phyloP scores from a whole-genome alignment of 1,140 invertebrate species.

The Drosophila arizonae region DNA sequence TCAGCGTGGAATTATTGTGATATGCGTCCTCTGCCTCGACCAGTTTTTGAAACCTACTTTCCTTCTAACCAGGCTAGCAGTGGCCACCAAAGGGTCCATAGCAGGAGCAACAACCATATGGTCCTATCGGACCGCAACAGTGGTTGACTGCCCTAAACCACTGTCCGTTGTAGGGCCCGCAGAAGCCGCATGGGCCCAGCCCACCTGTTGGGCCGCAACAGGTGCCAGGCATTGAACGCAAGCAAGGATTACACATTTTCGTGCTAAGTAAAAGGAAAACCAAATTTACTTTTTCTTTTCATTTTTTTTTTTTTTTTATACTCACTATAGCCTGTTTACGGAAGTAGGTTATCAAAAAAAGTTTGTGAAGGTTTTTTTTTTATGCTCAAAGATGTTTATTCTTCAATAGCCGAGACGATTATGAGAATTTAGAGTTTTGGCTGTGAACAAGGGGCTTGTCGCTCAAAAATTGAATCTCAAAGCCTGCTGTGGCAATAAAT shows the following conservation, averaged over 20 bases:
- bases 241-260: conserved; percentile 64
- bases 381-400: conserved; percentile 42
- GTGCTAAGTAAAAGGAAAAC: neutral
- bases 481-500: neutral
- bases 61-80: conserved; percentile 67
- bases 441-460: neutral
- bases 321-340: conserved; percentile 66
- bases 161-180: conserved; percentile 67
- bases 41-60: conserved; percentile 43
- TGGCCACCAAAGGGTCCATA: conserved; percentile 65
- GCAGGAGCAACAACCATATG: conserved; percentile 67
- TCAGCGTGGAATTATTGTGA: no score
- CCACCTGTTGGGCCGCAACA: conserved; percentile 69
- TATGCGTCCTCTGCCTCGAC: neutral
- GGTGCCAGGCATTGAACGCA: conserved; percentile 65
- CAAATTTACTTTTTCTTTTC: neutral
- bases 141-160: conserved; percentile 66
- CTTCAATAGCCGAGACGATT: conserved; percentile 33
- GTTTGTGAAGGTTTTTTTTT: conserved; percentile 6
- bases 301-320: neutral
- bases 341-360: conserved; percentile 54
- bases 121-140: conserved; percentile 66
- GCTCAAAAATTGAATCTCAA: neutral
- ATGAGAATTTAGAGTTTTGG: conserved; percentile 16
- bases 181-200: conserved; percentile 61